Evolutionary conservation across 2,888 invertebrate genomes (phyloP).

Genomic region (Meghimatium bilineatum): DNA sequence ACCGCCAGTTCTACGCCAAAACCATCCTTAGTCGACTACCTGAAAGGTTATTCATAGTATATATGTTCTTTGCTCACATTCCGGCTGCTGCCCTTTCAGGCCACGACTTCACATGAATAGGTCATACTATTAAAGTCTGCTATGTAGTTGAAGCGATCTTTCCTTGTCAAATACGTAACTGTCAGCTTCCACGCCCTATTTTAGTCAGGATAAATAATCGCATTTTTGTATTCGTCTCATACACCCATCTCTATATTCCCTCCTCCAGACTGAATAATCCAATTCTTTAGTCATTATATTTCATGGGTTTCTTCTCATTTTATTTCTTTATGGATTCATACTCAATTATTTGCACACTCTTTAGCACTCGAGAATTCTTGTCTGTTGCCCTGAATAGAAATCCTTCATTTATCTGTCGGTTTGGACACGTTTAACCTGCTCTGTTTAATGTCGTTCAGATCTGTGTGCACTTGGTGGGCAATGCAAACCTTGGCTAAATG

Average conservation of each 20-base stretch:
- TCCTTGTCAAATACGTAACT: neutral
- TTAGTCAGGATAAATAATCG: neutral
- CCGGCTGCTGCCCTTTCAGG: no score
- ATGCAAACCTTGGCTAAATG: slow-evolving; percentile 9
- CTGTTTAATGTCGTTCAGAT: neutral
- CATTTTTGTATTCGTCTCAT: neutral
- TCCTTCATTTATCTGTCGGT: slow-evolving; percentile 16
- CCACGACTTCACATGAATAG: no score
- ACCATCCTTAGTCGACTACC: no score
- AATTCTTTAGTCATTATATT: neutral
- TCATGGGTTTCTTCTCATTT: neutral
- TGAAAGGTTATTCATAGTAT: no score
- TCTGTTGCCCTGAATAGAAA: slow-evolving; percentile 29
- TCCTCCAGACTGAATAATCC: neutral
- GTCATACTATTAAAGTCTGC: neutral
- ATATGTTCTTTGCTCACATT: no score
- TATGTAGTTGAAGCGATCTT: neutral
- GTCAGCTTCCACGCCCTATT: neutral
- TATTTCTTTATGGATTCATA: neutral
- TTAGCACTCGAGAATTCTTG: neutral
- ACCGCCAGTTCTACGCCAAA: no score
- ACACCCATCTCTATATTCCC: neutral
- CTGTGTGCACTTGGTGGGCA: neutral
- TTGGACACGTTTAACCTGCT: slow-evolving; percentile 14
- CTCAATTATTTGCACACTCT: slow-evolving; percentile 25